Evolutionary conservation across 1,140 invertebrate species (phyloP).

Genomic region (Halyomorpha halys): DNA sequence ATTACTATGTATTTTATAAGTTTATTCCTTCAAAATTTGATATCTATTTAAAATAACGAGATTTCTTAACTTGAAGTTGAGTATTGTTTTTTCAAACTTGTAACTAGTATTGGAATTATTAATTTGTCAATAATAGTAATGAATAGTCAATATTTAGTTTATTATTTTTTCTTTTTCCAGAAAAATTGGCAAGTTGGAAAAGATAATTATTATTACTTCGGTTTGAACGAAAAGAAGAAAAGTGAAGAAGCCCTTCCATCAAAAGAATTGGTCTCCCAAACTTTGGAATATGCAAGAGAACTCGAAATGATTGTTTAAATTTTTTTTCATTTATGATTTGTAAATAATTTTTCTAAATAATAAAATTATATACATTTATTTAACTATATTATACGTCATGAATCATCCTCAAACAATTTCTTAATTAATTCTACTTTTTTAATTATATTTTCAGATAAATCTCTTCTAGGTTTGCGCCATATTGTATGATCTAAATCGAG

Average conservation of each 20-base stretch:
- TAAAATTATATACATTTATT: conserved; percentile 12
- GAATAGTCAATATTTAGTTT: too few relatives aligned
- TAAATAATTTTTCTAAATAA: not conserved
- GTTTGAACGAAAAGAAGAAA: conserved; percentile 62
- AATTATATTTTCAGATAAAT: not conserved
- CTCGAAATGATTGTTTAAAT: conserved; percentile 96
- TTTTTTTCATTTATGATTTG: conserved; percentile 13
- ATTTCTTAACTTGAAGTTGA: too few relatives aligned
- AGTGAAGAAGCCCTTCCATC: conserved; percentile 77
- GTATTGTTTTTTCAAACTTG: too few relatives aligned
- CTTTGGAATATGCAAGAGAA: conserved; percentile 94
- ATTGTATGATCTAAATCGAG: conserved; percentile 71
- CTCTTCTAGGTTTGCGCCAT: conserved; percentile 67
- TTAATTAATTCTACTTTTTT: conserved; percentile 17
- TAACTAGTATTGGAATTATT: too few relatives aligned
- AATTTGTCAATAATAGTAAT: too few relatives aligned
- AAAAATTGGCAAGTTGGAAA: conserved; percentile 66
- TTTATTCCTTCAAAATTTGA: too few relatives aligned
- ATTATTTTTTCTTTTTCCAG: conserved; percentile 35
- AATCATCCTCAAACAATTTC: not conserved
- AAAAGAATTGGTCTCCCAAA: conserved; percentile 77
- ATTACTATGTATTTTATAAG: too few relatives aligned
- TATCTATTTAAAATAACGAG: too few relatives aligned
- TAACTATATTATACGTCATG: not conserved
- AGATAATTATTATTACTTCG: conserved; percentile 74